Evolutionary conservation across 2,888 invertebrate species (phyloP), one percentile per base, ranked within the genome.

Genomic region (Carabus problematicus): DNA sequence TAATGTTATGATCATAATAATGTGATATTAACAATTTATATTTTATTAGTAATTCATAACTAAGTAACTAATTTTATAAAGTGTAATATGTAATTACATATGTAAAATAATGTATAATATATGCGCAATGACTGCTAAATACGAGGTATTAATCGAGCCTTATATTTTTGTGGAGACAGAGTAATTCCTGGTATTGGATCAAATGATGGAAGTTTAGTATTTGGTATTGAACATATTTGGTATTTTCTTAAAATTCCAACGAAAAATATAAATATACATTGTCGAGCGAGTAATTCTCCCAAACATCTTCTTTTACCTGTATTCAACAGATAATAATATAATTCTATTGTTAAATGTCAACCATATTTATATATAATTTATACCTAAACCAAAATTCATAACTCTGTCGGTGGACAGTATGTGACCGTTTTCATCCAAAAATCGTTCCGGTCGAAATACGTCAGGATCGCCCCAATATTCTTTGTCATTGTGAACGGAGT

Each of bases 261-360:
- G 68, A 89, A 86, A 73, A 89, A 84, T 56, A 88, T 80, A 75
- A 89, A 90, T 6, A 89, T 77, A 71, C 87, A 87, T 0, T 84
- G 84, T 70, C 83, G 84, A 0, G 90, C 90, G 71, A 91, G 76
- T 0, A 84, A 79, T 77, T 90, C 89, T 0, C 89, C 91, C 0
- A 89, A 81, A 74, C 91, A 91, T 70, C 88, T 84, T 74, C 90
- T 82, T 74, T 83, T 84, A 1, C 90, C 90, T 85, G 82, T 74
- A 78, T 16, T 16, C 19, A 80, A 71, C 12, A 56, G 1, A 19
- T 12, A 54, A 39, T 39, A 29, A 1, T 29, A 56, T 56, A 19
- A 19, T 43, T 29, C 2, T 29, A 29, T 29, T 29, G 39, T 67
- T 29, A 41, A 9, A 29, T 47, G 12, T 11, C 39, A 2, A 14